Evolutionary conservation across 1,140 invertebrate species (phyloP), one percentile per base, ranked within the genome.

Genomic region (Drosophila bifasciata): DNA sequence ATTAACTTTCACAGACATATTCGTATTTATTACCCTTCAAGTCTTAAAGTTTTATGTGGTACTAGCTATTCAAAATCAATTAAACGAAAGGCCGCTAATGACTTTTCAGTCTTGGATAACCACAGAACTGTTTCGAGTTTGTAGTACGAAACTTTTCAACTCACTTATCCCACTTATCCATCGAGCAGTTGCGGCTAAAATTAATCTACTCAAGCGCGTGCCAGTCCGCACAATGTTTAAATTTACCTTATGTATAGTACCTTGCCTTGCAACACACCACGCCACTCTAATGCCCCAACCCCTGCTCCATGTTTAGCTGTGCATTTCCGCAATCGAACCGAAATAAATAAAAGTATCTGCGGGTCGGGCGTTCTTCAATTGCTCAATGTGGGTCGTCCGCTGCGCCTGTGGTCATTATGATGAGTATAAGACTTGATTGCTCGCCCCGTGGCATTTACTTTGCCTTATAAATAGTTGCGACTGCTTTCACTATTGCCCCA

Each of bases 391-490:
- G 64, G 62, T 68, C 64, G 62, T 40, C 9, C 11, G 32, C 11
- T 36, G 32, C 32, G 32, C 32, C 32, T 55, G 62, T 68, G 62
- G 64, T 68, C 64, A 68, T 68, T 68, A 68, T 40, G 45, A 63
- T 56, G 63, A 28, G 63, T 23, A 68, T 69, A 69, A 69, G 68
- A 68, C 66, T 69, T 69, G 66, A 69, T 69, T 69, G 66, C 23
- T 56, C 43, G 66, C 36, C 62, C 68, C 40, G 56, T 45, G 63
- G 44, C 66, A 68, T 68, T 68, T 68, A 64, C 17, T 36, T 36
- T 46, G 50, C 66, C 66, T 55, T 69, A 68, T 69, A 56, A 69
- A 69, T 69, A 69, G 66, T 23, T 23, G 49, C 9, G 48, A 49
- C 17, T 44, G 41, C 21, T 45, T 28, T 25, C 11, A 36, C 32